phyloP scores from a whole-genome alignment of 2,888 invertebrate species.

The Liopterus haemorrhoidalis region DNA sequence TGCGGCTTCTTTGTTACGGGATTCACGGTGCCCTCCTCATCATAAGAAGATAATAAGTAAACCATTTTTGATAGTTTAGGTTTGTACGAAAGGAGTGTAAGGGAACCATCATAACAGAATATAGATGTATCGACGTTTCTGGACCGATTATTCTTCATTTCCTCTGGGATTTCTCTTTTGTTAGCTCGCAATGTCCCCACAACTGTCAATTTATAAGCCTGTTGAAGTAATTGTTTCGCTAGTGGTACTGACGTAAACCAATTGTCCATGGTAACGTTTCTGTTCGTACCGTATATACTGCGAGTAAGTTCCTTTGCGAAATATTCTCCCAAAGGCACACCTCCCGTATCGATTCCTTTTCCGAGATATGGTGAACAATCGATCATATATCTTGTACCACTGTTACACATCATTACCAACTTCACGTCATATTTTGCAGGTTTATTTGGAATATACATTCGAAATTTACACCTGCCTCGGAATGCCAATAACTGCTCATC shows the following conservation, averaged over 20 bases:
- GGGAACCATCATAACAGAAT: slow-evolving; percentile 14
- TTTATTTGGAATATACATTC: slow-evolving; percentile 38
- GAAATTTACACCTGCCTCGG: slow-evolving; percentile 31
- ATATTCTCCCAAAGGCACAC: slow-evolving; percentile 32
- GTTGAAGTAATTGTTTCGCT: slow-evolving; percentile 32
- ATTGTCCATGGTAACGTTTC: slow-evolving; percentile 36
- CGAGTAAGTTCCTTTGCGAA: slow-evolving; percentile 31
- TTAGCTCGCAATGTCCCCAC: slow-evolving; percentile 37
- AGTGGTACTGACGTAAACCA: slow-evolving; percentile 39
- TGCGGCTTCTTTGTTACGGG: slow-evolving; percentile 10
- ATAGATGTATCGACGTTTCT: slow-evolving; percentile 16
- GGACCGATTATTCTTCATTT: slow-evolving; percentile 24
- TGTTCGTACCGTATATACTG: slow-evolving; percentile 31
- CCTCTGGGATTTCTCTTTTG: slow-evolving; percentile 37
- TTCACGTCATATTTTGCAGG: slow-evolving; percentile 37
- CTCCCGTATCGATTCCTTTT: slow-evolving; percentile 34
- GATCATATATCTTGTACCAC: slow-evolving; percentile 34
- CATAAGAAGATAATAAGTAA: slow-evolving; percentile 13
- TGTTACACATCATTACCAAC: slow-evolving; percentile 36
- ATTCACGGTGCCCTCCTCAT: slow-evolving; percentile 5
- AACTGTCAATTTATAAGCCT: slow-evolving; percentile 37
- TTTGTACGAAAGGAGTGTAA: slow-evolving; percentile 14
- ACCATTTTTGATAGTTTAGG: slow-evolving; percentile 20
- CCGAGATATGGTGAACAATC: slow-evolving; percentile 35
- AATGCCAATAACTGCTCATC: slow-evolving; percentile 35